These are phyloP conservation scores for Trimorus sp. DNA, from an alignment of 2,888 invertebrate species.

Conservation along the genomic window DNA sequence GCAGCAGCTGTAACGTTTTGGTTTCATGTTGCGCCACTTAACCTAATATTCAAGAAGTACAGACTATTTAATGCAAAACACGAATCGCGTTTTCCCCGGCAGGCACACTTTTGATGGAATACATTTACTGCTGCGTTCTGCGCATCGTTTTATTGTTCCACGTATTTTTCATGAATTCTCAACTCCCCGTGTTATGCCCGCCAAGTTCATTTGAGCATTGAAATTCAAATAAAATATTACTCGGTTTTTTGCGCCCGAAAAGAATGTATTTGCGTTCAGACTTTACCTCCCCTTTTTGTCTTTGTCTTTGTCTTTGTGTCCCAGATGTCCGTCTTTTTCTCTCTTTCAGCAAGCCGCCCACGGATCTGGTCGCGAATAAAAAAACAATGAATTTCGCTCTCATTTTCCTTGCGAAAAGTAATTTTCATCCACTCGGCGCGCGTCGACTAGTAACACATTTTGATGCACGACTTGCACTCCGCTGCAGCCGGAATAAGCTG, in stretches of 20 bases:
- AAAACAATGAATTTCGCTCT: conserved; percentile 53
- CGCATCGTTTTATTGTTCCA: conserved; percentile 55
- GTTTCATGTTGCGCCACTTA: conserved; percentile 45
- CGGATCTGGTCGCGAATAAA: conserved; percentile 20
- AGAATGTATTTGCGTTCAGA: conserved; percentile 35
- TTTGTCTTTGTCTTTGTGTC: not conserved
- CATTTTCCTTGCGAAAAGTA: conserved; percentile 55
- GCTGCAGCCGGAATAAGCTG: conserved; percentile 31
- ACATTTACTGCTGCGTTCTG: conserved; percentile 27
- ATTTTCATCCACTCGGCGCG: conserved; percentile 43
- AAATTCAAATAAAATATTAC: conserved; percentile 57
- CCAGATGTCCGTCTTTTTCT: not conserved
- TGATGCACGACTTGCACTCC: conserved; percentile 40
- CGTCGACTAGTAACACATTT: conserved; percentile 44
- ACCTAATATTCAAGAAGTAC: conserved; percentile 45
- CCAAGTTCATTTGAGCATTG: conserved; percentile 54
- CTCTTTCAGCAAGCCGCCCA: not conserved
- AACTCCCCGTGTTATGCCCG: conserved; percentile 31
- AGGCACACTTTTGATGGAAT: conserved; percentile 50
- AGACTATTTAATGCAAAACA: conserved; percentile 56
- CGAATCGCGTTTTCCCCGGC: conserved; percentile 41
- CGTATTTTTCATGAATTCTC: conserved; percentile 52
- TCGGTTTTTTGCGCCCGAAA: conserved; percentile 25
- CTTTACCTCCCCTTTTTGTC: too few relatives aligned
- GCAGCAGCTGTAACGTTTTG: conserved; percentile 44